phyloP scores from a whole-genome alignment of 1,140 invertebrate genomes.

The Calosoma granatense region DNA sequence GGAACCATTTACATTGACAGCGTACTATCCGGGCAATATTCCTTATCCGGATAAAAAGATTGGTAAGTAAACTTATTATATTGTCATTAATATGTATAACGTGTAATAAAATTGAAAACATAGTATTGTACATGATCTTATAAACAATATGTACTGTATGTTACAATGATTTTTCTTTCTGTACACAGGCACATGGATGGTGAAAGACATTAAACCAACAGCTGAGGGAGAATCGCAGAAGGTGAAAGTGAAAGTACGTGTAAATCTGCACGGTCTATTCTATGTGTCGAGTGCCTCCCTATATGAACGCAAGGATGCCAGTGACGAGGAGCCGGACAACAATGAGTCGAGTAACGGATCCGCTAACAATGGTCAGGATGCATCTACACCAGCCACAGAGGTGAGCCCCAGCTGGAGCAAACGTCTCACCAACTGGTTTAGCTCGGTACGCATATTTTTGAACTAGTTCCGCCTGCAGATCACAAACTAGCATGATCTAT shows the following conservation, averaged over 20 bases:
- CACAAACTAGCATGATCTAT: not conserved
- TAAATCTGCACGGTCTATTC: slow-evolving; percentile 90
- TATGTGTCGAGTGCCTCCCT: slow-evolving; percentile 74
- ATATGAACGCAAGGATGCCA: slow-evolving; percentile 67
- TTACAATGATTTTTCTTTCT: not conserved
- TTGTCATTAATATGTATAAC: too few species aligned
- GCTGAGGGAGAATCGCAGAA: slow-evolving; percentile 83
- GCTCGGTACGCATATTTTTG: slow-evolving; percentile 24
- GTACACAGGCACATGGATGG: slow-evolving; percentile 60
- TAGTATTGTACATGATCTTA: too few species aligned
- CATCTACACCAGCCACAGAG: slow-evolving; percentile 30
- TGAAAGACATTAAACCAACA: slow-evolving; percentile 76
- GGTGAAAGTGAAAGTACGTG: slow-evolving; percentile 89
- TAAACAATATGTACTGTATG: not conserved
- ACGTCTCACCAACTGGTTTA: slow-evolving; percentile 41
- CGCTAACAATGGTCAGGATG: slow-evolving; percentile 35
- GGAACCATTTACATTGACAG: slow-evolving; percentile 76
- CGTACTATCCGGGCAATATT: slow-evolving; percentile 63
- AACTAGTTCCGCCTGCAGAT: not conserved
- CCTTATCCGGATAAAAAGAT: slow-evolving; percentile 69
- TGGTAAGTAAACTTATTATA: slow-evolving; percentile 48
- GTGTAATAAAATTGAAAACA: too few species aligned
- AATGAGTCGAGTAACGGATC: slow-evolving; percentile 33
- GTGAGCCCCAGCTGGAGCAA: slow-evolving; percentile 36
- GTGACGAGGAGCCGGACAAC: slow-evolving; percentile 44